Conservation (phyloP, 2,113 vertebrate species). For the Pelobates fuscus region DNA sequence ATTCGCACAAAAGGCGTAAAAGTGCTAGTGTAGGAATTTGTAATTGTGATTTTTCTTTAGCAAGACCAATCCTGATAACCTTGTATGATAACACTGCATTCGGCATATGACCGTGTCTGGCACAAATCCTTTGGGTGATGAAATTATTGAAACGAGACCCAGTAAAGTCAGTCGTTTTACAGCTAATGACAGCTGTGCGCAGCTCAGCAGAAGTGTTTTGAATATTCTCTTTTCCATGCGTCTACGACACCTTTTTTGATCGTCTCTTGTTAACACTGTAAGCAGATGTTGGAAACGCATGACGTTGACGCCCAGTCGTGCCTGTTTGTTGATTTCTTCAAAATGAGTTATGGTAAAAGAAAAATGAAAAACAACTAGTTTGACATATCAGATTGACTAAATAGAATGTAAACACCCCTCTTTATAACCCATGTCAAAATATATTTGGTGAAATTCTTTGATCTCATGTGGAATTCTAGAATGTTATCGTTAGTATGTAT, state of each 20-base stretch:
- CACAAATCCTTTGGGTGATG: no score
- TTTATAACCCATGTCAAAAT: background rate
- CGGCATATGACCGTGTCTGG: no score
- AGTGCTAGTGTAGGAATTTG: no score
- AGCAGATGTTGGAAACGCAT: background rate
- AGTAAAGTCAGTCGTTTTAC: background rate
- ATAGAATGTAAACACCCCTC: background rate
- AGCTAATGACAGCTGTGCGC: slow-evolving; percentile 29
- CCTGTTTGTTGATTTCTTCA: slow-evolving; percentile 7
- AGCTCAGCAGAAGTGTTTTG: slow-evolving; percentile 2
- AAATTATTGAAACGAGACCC: background rate
- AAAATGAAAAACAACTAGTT: background rate
- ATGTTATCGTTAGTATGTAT: no score
- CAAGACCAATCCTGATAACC: no score
- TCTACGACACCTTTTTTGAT: slow-evolving; percentile 19
- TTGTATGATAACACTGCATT: no score
- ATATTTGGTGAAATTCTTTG: background rate
- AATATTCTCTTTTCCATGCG: slow-evolving; percentile 8
- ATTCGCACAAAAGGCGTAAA: no score
- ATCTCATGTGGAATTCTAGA: no score
- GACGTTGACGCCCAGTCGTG: background rate
- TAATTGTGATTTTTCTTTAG: no score
- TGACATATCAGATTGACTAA: background rate
- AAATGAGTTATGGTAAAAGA: slow-evolving; percentile 19
- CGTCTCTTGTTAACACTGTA: slow-evolving; percentile 20